Evolutionary conservation across 2,888 invertebrate genomes (phyloP).

Genomic region (Dolomedes plantarius): DNA sequence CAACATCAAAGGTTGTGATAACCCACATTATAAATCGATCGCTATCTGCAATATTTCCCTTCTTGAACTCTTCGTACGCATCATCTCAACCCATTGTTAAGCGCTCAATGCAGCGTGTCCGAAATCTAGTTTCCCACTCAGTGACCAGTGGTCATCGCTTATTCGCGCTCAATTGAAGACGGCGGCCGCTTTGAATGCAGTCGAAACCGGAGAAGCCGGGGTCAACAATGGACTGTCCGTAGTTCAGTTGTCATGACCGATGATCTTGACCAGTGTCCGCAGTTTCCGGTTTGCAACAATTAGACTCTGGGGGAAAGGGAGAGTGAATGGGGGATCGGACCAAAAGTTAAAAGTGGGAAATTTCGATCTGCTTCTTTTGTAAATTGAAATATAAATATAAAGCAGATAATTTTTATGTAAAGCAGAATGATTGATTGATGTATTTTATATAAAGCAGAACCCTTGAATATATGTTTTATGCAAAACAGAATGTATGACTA

Average conservation of each 20-base stretch:
- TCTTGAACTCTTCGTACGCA: background rate
- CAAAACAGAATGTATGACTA: too few relatives aligned
- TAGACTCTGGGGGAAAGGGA: conserved; percentile 18
- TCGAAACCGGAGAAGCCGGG: background rate
- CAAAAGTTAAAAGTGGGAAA: background rate
- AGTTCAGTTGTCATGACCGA: conserved; percentile 54
- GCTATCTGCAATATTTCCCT: too few relatives aligned
- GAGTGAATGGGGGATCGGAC: background rate
- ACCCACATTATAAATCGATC: too few relatives aligned
- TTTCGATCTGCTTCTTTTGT: too few relatives aligned
- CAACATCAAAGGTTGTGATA: too few relatives aligned
- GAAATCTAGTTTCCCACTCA: background rate
- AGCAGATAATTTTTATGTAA: too few relatives aligned
- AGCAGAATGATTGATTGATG: too few relatives aligned
- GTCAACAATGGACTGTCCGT: conserved; percentile 5
- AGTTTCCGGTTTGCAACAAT: conserved; percentile 59
- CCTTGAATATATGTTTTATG: too few relatives aligned
- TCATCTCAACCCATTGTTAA: background rate
- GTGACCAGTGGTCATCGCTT: conserved; percentile 8
- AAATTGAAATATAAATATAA: too few relatives aligned
- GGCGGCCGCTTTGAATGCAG: background rate
- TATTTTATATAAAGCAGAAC: too few relatives aligned
- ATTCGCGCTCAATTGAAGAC: background rate
- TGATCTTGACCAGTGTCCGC: conserved; percentile 23
- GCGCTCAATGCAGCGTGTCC: background rate